Evolutionary conservation across 2,888 invertebrate genomes (phyloP), one percentile per base, ranked within the genome.

Genomic region (Synanthedon andrenaeformis): DNA sequence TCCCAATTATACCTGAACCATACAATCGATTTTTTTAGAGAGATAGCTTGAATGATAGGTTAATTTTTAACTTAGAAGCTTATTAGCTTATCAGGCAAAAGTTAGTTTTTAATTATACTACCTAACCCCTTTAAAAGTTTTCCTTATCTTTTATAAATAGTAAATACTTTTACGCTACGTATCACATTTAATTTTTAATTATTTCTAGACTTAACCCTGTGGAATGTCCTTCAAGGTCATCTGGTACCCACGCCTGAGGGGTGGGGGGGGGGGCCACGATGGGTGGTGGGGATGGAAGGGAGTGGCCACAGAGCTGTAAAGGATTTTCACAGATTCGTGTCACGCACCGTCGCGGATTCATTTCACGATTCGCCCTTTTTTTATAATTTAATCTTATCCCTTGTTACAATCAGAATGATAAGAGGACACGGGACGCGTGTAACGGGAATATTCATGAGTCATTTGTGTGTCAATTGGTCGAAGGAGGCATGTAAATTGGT

Each of bases 331-430:
- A 35, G 56, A 62, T 66, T 65, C 67, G 19, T 57, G 66, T 66
- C 72, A 74, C 77, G 74, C 67, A 55, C 62, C 57, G 56, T 50
- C 62, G 65, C 64, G 69, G 74, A 74, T 73, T 73, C 70, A 67
- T 75, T 71, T 66, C 68, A 62, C 62, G 64, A 62, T 66, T 60
- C 58, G 65, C 59, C 67, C 67, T 70, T 67, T 70, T 73, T 74
- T 76, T 74, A 75, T 76, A 76, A 78, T 78, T 74, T 74, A 75
- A 76, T 77, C 68, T 72, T 62, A 69, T 65, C 69, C 64, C 69
- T 73, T 70, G 72, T 71, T 70, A 71, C 75, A 72, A 70, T 71
- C 67, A 68, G 58, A 65, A 71, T 70, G 70, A 71, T 69, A 66
- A 69, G 69, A 69, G 63, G 61, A 64, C 57, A 56, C 58, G 57